Percentiles rank a stretch among this genome's conserved stretches.
Evolutionary conservation across 37 sponge, comb jelly and placozoan genomes (phyloP).

Genomic region (Beroe forskalii): DNA sequence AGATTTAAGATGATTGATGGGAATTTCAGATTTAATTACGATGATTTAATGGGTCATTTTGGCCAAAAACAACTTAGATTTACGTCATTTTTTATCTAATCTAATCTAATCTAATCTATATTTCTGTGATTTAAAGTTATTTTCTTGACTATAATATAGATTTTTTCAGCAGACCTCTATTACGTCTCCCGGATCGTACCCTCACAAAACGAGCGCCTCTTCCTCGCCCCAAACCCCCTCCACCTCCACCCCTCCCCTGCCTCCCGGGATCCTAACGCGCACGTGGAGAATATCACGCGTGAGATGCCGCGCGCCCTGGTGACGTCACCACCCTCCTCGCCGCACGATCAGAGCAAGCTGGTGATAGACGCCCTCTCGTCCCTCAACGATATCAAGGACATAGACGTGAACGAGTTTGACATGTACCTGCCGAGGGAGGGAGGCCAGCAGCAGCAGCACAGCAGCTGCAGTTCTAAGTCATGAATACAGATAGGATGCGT

Average conservation of each 20-base stretch:
- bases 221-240: not conserved
- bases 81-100: too few species aligned
- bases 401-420: conserved; percentile 46
- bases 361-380: conserved; percentile 44
- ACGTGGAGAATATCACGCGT: not conserved
- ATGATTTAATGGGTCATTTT: too few species aligned
- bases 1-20: too few species aligned
- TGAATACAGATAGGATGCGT: too few species aligned
- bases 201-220: not conserved
- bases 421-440: conserved; percentile 44
- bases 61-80: too few species aligned
- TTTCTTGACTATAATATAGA: too few species aligned
- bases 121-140: too few species aligned
- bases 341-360: conserved; percentile 26
- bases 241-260: too few species aligned
- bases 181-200: not conserved
- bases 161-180: not conserved
- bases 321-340: too few species aligned
- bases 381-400: conserved; percentile 55
- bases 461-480: not conserved
- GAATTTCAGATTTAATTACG: too few species aligned
- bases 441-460: too few species aligned
- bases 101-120: too few species aligned
- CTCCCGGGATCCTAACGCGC: not conserved
- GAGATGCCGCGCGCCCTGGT: not conserved